Evolutionary conservation across 2,888 invertebrate genomes (phyloP).

Genomic region (Pristionchus maxplancki): DNA sequence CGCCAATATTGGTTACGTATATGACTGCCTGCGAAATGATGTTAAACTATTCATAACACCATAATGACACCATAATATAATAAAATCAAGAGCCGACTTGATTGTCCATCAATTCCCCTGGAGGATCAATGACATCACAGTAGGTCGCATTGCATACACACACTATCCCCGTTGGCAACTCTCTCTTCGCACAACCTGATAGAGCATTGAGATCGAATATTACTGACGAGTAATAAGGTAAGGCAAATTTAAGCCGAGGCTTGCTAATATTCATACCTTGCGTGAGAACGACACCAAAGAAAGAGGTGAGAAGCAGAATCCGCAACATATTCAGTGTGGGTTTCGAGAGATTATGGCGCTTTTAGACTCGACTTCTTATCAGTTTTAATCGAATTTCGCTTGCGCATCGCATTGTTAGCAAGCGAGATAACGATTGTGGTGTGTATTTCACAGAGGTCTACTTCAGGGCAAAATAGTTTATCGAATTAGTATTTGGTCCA

Average conservation of each 20-base stretch:
- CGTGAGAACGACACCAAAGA: neutral
- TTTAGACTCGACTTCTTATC: neutral
- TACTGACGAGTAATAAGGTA: neutral
- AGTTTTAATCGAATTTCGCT: neutral
- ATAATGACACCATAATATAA: too few relatives aligned
- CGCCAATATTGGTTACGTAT: neutral
- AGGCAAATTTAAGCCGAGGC: neutral
- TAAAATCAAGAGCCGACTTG: neutral
- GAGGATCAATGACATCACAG: neutral
- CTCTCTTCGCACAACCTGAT: neutral
- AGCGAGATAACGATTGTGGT: neutral
- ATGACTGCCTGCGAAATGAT: constrained; percentile 9
- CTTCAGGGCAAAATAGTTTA: neutral
- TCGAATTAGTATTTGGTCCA: constrained; percentile 57
- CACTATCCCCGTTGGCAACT: neutral
- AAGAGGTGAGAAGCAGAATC: neutral
- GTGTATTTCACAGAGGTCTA: neutral
- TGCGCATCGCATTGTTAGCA: neutral
- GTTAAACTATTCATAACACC: neutral
- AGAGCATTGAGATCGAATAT: neutral
- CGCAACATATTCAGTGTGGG: neutral
- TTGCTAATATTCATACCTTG: constrained; percentile 13
- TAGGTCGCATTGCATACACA: constrained; percentile 42
- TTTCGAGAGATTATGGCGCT: neutral
- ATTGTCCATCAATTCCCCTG: neutral